Evolutionary conservation across 2,797 vertebrate species (phyloP).

Genomic region (Gadopsis marmoratus): DNA sequence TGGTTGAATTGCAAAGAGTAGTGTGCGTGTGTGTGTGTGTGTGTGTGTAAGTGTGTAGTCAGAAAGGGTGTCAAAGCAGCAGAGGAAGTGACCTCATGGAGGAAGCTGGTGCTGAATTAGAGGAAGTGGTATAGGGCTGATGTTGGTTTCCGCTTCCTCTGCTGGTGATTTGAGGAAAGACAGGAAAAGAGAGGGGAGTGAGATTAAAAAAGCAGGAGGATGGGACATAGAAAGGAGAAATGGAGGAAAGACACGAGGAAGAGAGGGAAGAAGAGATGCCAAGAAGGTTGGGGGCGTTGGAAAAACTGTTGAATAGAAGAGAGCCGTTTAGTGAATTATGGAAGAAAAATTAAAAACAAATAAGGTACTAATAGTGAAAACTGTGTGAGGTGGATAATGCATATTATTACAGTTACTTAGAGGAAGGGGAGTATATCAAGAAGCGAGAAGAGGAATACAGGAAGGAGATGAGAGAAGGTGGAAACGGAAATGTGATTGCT

Average conservation of each 20-base stretch:
- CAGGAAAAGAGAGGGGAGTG: constrained; percentile 24
- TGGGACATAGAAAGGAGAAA: constrained; percentile 3
- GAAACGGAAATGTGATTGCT: constrained; percentile 51
- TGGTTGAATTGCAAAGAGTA: neutral
- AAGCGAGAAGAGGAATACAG: constrained; percentile 25
- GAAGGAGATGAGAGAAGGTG: constrained; percentile 46
- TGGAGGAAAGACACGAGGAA: neutral
- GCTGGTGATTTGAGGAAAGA: constrained; percentile 42
- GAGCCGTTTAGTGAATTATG: neutral
- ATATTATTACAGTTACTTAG: constrained; percentile 35
- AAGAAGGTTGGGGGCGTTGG: neutral
- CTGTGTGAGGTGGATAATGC: constrained; percentile 13
- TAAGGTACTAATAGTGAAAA: constrained; percentile 1
- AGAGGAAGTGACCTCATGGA: constrained; percentile 78
- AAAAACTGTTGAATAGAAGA: constrained; percentile 3
- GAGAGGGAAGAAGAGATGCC: neutral
- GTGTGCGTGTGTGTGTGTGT: constrained; percentile 14
- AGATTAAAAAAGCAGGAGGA: constrained; percentile 18
- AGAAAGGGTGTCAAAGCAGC: constrained; percentile 66
- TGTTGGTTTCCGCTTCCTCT: constrained; percentile 73
- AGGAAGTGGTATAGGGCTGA: constrained; percentile 76
- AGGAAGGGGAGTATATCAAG: constrained; percentile 6
- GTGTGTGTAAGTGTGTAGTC: constrained; percentile 33
- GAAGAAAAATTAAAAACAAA: constrained; percentile 12
- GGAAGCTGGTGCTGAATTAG: constrained; percentile 82